Percentiles rank a stretch among this genome's conserved stretches.
Conservation (phyloP, 2,888 invertebrate species). For the Anorthoa munda region DNA sequence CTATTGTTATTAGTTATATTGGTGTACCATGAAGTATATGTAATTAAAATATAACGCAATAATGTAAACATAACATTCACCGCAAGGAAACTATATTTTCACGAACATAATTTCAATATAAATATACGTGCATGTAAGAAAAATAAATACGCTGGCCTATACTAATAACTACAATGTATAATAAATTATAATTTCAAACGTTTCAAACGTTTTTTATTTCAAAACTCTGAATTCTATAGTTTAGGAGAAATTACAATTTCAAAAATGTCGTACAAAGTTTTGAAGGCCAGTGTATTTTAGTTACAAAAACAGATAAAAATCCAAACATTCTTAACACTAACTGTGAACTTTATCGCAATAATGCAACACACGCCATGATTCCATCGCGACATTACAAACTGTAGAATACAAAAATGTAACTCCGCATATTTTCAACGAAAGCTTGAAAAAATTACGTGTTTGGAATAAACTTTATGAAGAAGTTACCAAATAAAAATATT, state of each 20-base stretch:
- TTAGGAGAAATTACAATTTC: too few species aligned
- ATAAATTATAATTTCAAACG: too few species aligned
- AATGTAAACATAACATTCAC: not conserved
- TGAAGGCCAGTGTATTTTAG: not conserved
- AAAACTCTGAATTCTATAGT: too few species aligned
- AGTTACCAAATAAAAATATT: constrained; percentile 36
- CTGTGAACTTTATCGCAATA: not conserved
- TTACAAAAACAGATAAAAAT: not conserved
- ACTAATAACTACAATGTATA: too few species aligned
- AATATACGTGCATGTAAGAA: too few species aligned
- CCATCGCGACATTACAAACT: constrained; percentile 7
- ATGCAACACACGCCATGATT: constrained; percentile 13
- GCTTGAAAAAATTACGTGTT: constrained; percentile 43
- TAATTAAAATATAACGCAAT: too few species aligned
- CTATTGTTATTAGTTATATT: too few species aligned
- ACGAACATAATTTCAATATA: not conserved
- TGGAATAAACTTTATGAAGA: constrained; percentile 14
- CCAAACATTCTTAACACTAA: not conserved
- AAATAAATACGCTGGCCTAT: too few species aligned
- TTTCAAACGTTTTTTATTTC: too few species aligned
- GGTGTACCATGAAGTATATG: too few species aligned
- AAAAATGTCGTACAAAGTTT: too few species aligned
- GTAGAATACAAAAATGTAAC: constrained; percentile 23
- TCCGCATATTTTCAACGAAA: constrained; percentile 56
- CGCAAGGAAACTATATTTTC: not conserved